Conservation (phyloP, 1,140 invertebrate species). For the Laodelphax striatellus region DNA sequence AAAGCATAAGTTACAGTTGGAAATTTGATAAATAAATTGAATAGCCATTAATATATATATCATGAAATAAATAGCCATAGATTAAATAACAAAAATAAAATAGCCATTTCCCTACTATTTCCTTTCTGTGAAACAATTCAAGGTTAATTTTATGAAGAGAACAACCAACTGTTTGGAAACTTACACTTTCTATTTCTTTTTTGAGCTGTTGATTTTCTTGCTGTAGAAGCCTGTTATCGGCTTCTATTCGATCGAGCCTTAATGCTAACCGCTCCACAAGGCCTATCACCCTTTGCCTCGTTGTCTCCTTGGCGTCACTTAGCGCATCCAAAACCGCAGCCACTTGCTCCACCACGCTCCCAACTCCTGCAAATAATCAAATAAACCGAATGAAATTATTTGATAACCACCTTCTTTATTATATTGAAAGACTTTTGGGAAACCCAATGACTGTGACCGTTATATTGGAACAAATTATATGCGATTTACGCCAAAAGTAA, state of each 20-base stretch:
- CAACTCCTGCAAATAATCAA: slow-evolving; percentile 5
- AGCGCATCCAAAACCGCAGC: slow-evolving; percentile 26
- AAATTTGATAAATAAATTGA: too few relatives aligned
- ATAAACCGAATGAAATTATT: neutral
- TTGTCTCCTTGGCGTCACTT: slow-evolving; percentile 28
- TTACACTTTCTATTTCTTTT: slow-evolving; percentile 15
- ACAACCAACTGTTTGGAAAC: neutral
- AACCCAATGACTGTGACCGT: too few relatives aligned
- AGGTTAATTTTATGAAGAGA: neutral
- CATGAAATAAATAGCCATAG: too few relatives aligned
- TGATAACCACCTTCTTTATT: too few relatives aligned
- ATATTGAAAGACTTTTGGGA: too few relatives aligned
- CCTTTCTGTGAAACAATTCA: neutral
- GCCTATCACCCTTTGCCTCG: slow-evolving; percentile 23
- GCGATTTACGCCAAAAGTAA: too few relatives aligned
- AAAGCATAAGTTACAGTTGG: too few relatives aligned
- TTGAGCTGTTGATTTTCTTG: slow-evolving; percentile 18
- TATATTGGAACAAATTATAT: too few relatives aligned
- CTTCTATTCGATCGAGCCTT: slow-evolving; percentile 20
- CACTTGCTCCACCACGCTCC: slow-evolving; percentile 26
- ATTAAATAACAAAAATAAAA: too few relatives aligned
- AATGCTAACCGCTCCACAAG: slow-evolving; percentile 24
- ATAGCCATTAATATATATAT: too few relatives aligned
- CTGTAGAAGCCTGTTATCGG: slow-evolving; percentile 16
- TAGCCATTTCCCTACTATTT: too few relatives aligned